Base-by-base conservation (phyloP, 2,797 vertebrate genomes). In the Holocentrus rufus region DNA sequence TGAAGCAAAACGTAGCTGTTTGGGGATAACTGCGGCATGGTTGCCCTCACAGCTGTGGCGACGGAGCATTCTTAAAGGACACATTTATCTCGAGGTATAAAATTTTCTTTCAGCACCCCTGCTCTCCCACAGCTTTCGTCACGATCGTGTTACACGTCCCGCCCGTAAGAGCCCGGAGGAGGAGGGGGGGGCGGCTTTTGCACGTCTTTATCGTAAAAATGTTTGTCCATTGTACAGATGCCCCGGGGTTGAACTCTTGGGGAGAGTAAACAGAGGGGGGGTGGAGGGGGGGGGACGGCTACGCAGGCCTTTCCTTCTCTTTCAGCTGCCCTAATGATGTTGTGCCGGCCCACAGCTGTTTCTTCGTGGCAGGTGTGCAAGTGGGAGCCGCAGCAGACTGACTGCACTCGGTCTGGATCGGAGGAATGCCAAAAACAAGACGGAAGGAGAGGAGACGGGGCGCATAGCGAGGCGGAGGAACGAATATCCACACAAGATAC, bases 311-410 rank as follows among this genome's bases (percentile, higher is more conserved):
- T 83, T 91, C 88, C 88, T 89, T 91, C 89, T 92, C 89, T 89
- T 90, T 93, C 91, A 92, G 91, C 91, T 85, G 86, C 88, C 85
- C 86, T 93, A 93, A 93, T 91, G 90, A 92, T 93, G 92, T 93
- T 92, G 89, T 93, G 91, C 72, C 73, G 86, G 85, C 81, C 89
- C 88, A 91, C 92, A 94, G 91, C 93, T 90, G 90, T 89, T 91
- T 92, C 90, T 87, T 53, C 69, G 80, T 84, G 90, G 90, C 92
- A 95, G 93, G 95, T 94, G 91, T 91, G 93, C 87, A 83, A 90
- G 89, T 76, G 81, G 86, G 42, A 87, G 85, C 85, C 82, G 58
- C 84, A 73, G 84, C 84, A 83, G 88, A 89, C 86, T 80, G 76
- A 89, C 86, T 80, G 76, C 69, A 69, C 86, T 82, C 31, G 56